A percentile compares a stretch with the other conserved stretches of the same genome.
Evolutionary conservation across 2,797 vertebrate species (phyloP).

Genomic region (Pangasius larnaudii): DNA sequence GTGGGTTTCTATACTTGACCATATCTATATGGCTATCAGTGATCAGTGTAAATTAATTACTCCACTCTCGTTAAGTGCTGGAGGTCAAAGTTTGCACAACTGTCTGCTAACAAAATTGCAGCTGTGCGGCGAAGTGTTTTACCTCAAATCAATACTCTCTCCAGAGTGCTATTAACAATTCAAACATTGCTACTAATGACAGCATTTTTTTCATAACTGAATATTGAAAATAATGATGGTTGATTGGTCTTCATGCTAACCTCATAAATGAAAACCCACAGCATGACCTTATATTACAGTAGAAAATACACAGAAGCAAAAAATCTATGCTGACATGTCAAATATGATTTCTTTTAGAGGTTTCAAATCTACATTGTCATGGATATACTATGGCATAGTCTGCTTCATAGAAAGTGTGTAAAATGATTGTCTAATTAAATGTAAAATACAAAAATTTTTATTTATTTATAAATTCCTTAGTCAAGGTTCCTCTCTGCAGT

Average conservation of each 20-base stretch:
- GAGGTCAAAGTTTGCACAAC: background rate
- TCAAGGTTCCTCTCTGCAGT: background rate
- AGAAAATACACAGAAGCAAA: background rate
- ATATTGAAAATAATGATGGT: background rate
- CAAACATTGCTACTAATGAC: background rate
- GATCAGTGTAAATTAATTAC: background rate
- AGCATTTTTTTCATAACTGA: background rate
- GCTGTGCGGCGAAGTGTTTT: background rate
- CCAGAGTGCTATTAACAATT: background rate
- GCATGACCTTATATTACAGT: background rate
- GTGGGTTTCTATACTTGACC: background rate
- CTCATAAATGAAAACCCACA: background rate
- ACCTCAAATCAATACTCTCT: background rate
- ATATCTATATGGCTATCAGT: background rate
- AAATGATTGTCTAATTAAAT: background rate
- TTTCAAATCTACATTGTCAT: background rate
- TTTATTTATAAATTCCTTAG: background rate
- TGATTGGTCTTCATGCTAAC: background rate
- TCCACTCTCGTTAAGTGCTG: background rate
- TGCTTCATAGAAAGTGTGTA: background rate
- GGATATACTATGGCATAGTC: background rate
- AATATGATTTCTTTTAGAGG: background rate
- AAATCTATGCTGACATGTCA: background rate
- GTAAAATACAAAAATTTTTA: background rate
- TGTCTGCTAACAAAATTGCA: background rate